Evolutionary conservation across 2,113 vertebrate species (phyloP).

Genomic region (Equus przewalskii): DNA sequence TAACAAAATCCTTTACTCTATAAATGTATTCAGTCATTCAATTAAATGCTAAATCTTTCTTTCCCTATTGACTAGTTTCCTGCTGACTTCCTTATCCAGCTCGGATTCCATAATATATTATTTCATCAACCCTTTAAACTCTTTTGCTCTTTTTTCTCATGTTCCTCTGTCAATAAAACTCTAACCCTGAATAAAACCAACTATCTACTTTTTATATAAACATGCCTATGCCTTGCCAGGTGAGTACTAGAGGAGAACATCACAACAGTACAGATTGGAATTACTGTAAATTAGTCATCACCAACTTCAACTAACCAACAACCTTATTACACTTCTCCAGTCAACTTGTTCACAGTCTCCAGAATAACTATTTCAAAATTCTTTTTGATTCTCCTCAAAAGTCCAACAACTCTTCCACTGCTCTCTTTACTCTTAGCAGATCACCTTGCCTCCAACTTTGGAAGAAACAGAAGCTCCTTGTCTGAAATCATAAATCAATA

Average conservation of each 20-base stretch:
- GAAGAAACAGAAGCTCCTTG: background rate
- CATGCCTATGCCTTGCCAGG: background rate
- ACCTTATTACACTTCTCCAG: background rate
- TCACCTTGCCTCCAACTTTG: background rate
- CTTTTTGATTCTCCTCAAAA: background rate
- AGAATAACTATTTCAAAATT: background rate
- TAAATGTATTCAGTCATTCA: background rate
- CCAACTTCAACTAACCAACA: background rate
- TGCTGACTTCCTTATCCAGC: background rate
- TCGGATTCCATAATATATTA: background rate
- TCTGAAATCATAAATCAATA: background rate
- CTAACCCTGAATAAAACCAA: background rate
- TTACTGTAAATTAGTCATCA: background rate
- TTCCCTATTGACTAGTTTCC: background rate
- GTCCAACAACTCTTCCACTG: background rate
- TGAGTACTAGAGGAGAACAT: background rate
- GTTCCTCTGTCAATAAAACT: slow-evolving; percentile 15
- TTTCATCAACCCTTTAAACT: slow-evolving; percentile 33
- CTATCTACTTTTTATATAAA: background rate
- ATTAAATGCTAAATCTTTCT: slow-evolving; percentile 5
- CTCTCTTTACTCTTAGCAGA: background rate
- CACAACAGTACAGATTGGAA: background rate
- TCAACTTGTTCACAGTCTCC: background rate
- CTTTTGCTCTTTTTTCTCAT: background rate
- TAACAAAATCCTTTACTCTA: slow-evolving; percentile 27